Base-by-base conservation (phyloP, 2,888 invertebrate genomes). In the Standfussiana lucernea region DNA sequence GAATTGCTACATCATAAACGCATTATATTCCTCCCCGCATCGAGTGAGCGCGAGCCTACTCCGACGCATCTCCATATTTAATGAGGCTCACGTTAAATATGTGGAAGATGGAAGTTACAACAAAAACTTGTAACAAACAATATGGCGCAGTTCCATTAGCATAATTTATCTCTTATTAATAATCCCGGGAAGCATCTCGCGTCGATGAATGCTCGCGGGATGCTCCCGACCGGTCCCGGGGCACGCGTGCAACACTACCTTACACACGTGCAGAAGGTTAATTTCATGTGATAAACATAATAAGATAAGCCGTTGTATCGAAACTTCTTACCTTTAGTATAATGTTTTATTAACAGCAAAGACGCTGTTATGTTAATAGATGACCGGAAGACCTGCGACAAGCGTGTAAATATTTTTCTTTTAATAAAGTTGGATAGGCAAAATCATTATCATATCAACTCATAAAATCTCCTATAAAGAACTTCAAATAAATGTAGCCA, bases 111-210 rank as follows among this genome's bases (percentile, higher is more conserved):
- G 66, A 75, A 83, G 79, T 78, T 64, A 37, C 42, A 69, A 78
- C 84, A 88, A 87, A 86, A 87, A 88, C 85, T 86, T 80, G 76
- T 88, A 84, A 72, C 78, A 83, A 82, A 87, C 89, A 88, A 79
- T 77, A 80, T 74, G 88, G 84, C 77, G 74, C 79, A 77, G 35
- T 72, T 67, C 79, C 88, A 88, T 88, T 88, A 86, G 68, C 88
- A 89, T 87, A 84, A 76, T 87, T 84, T 79, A 88, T 86, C 75
- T 81, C 68, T 80, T 89, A 89, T 89, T 88, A 88, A 88, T 88
- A 88, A 80, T 82, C 68, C 72, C 80, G 75, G 77, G 61, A 73
- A 80, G 81, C 67, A 77, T 72, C 77, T 81, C 81, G 62, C 75
- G 76, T 87, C 87, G 83, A 86, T 85, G 82, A 83, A 79, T 82